phyloP scores from a whole-genome alignment of 1,140 invertebrate genomes.

The Neodiprion virginianus region DNA sequence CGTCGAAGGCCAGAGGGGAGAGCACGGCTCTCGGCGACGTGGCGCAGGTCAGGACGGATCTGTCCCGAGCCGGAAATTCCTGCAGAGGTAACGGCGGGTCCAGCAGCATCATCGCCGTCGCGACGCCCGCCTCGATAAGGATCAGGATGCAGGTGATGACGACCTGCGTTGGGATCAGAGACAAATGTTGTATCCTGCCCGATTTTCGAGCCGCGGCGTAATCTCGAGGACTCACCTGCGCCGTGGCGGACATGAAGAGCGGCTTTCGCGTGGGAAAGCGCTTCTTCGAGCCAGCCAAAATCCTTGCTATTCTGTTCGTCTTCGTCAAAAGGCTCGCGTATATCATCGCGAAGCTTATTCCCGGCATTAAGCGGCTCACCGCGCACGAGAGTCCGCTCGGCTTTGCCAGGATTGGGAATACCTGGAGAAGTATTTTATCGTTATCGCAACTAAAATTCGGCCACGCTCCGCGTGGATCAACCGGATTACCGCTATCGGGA shows the following conservation, averaged over 20 bases:
- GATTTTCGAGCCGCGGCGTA: too few relatives aligned
- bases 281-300: conserved; percentile 84
- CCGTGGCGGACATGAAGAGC: conserved; percentile 66
- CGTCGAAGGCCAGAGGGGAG: conserved; percentile 80
- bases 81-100: conserved; percentile 72
- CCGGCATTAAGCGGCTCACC: conserved; percentile 73
- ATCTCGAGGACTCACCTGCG: conserved; percentile 48
- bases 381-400: conserved; percentile 74
- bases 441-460: too few relatives aligned
- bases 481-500: too few relatives aligned
- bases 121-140: conserved; percentile 74
- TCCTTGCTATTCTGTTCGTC: conserved; percentile 86
- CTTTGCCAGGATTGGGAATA: conserved; percentile 76
- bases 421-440: conserved; percentile 27
- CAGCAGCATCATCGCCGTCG: conserved; percentile 72
- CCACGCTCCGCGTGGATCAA: too few relatives aligned
- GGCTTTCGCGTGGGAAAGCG: conserved; percentile 81
- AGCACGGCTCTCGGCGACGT: conserved; percentile 74
- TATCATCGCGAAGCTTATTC: conserved; percentile 83
- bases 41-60: conserved; percentile 74
- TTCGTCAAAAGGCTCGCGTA: conserved; percentile 85
- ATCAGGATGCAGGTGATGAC: conserved; percentile 73
- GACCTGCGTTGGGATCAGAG: conserved; percentile 59
- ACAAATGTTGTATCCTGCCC: too few relatives aligned
- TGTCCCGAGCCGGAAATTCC: conserved; percentile 64